Evolutionary conservation across 2,888 invertebrate genomes (phyloP), one percentile per base, ranked within the genome.

Genomic region (Erpobdella octoculata): DNA sequence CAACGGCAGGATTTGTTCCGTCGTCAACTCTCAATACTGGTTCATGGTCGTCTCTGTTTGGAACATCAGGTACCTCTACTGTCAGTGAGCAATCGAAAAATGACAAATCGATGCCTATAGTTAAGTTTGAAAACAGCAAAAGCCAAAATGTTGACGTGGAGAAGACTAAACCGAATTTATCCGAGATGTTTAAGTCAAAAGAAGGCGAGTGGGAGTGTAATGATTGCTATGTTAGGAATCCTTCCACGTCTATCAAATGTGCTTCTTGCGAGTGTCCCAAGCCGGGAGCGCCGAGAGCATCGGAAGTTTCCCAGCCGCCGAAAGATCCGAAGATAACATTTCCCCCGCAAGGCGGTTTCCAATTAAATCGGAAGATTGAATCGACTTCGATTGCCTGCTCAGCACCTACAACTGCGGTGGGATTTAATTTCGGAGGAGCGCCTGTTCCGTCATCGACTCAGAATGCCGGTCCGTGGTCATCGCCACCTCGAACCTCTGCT

Each of bases 161-260:
- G 18, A 12, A 53, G 1, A 8, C 53, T 1, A 3, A 21, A 21
- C 31, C n/a, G 1, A 31, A 4, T 15, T 69, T 83, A 65, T 75
- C 80, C n/a, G 80, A 80, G 12, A 67, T 81, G 77, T 88, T 87
- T 76, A 88, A 87, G 77, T 85, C 85, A 1, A 80, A 84, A 0
- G 78, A 82, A 31, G 86, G 86, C 65, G 86, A 86, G 25, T 90
- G 90, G 90, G 87, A 88, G 76, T 90, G 90, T 80, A 82, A 85
- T 0, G 83, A 83, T 28, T 90, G 90, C 79, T 84, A 87, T 81
- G 82, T 89, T 18, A 83, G 85, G 58, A 89, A 89, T 79, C 81
- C 85, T 9, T 75, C 72, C 2, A 76, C 75, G 36, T 72, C 75
- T 12, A 72, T 75, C 25, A 77, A 77, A 59, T 83, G 83, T 74